A percentile compares a stretch with the other conserved stretches of the same genome.
Evolutionary conservation across 2,113 vertebrate genomes (phyloP).

Genomic region (Onychostoma macrolepis): DNA sequence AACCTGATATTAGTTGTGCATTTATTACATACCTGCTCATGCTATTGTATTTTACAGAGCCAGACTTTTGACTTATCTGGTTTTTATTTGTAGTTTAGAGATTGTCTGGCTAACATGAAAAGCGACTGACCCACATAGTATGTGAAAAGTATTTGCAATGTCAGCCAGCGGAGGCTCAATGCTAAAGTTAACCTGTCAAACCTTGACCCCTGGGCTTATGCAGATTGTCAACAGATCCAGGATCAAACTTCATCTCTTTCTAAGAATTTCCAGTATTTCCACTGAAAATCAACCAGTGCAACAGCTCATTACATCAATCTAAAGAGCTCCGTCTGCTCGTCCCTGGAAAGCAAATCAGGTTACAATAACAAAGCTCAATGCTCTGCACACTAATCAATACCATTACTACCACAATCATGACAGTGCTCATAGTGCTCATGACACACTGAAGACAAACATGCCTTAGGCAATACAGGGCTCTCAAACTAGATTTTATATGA

Average conservation of each 20-base stretch:
- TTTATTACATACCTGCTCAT: too few relatives aligned
- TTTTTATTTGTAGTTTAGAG: background rate
- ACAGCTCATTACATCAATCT: background rate
- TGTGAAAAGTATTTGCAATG: background rate
- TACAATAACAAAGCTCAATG: background rate
- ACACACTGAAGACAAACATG: background rate
- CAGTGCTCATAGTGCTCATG: background rate
- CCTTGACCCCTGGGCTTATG: background rate
- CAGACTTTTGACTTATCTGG: background rate
- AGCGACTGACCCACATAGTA: background rate
- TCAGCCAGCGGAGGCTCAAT: background rate
- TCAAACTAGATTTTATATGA: too few relatives aligned
- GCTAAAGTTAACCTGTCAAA: background rate
- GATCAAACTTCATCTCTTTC: constrained; percentile 15
- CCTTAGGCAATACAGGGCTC: background rate
- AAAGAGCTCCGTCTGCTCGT: background rate
- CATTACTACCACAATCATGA: background rate
- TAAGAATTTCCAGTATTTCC: background rate
- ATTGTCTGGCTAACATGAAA: background rate
- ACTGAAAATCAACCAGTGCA: background rate
- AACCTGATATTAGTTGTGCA: background rate
- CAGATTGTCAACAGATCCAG: background rate
- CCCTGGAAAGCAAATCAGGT: background rate
- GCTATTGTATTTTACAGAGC: background rate
- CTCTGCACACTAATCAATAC: background rate